A percentile compares a stretch with the other conserved stretches of the same genome.
phyloP scores from a whole-genome alignment of 2,888 invertebrate genomes.

The Hirtodrosophila trivittata region DNA sequence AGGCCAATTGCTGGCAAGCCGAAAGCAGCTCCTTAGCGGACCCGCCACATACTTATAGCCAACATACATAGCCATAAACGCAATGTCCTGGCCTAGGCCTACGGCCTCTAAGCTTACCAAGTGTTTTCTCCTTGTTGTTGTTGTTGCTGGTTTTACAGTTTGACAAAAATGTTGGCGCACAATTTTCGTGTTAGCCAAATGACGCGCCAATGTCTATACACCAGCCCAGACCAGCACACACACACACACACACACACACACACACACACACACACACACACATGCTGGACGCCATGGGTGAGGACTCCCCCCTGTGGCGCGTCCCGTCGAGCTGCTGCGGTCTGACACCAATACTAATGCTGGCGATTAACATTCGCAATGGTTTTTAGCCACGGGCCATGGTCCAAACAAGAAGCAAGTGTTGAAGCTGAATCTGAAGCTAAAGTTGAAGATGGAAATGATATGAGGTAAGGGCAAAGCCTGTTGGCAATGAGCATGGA shows the following conservation, averaged over 20 bases:
- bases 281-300: conserved; percentile 28
- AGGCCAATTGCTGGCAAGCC: background rate
- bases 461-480: conserved; percentile 17
- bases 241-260: conserved; percentile 4
- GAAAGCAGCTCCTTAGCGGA: background rate
- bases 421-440: conserved; percentile 5
- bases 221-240: conserved; percentile 8
- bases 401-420: conserved; percentile 14
- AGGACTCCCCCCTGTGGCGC: conserved; percentile 49
- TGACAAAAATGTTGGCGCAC: conserved; percentile 66
- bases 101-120: conserved; percentile 16
- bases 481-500: conserved; percentile 27
- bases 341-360: conserved; percentile 77
- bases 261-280: conserved; percentile 21
- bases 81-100: conserved; percentile 12
- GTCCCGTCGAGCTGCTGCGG: conserved; percentile 41
- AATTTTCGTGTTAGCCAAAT: conserved; percentile 65
- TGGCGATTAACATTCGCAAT: conserved; percentile 72
- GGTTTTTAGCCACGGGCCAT: conserved; percentile 34
- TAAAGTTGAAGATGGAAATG: background rate
- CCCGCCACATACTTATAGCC: no score
- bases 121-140: conserved; percentile 18
- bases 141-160: conserved; percentile 42
- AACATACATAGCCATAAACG: conserved; percentile 12
- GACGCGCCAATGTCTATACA: conserved; percentile 60